A percentile compares a stretch with the other conserved stretches of the same genome.
phyloP scores from a whole-genome alignment of 30 jellyfish, hydroid and myxozoan species.

The Calvadosia cruxmelitensis region DNA sequence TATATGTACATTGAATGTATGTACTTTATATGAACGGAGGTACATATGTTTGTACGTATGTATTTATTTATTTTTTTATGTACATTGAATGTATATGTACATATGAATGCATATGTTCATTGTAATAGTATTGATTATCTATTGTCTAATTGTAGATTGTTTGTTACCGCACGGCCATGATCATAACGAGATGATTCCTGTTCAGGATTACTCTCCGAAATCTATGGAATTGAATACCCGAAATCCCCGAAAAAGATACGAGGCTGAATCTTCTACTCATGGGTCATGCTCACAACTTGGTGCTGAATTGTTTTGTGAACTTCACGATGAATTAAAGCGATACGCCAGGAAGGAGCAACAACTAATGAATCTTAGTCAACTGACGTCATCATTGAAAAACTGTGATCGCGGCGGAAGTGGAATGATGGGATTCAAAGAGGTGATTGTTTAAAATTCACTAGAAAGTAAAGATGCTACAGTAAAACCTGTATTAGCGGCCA shows the following conservation, averaged over 20 bases:
- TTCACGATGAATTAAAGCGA: background rate
- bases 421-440: constrained; percentile 16
- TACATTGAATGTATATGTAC: no score
- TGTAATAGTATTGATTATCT: no score
- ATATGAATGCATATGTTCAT: no score
- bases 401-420: constrained; percentile 15
- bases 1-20: no score
- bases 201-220: background rate
- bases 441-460: no score
- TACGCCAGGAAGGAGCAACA: background rate
- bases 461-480: no score
- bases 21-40: no score
- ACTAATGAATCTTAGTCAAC: background rate
- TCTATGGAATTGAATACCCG: background rate
- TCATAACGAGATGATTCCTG: background rate
- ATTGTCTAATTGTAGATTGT: no score
- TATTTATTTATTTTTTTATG: no score
- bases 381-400: background rate
- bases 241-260: background rate
- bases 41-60: no score
- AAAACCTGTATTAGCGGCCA: no score
- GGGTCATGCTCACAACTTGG: background rate
- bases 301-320: background rate
- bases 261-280: no score
- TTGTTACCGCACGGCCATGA: background rate